A percentile compares a stretch with the other conserved stretches of the same genome.
These are phyloP conservation scores for Ladona fulva DNA, from an alignment of 1,140 invertebrate species.

Conservation along the genomic window DNA sequence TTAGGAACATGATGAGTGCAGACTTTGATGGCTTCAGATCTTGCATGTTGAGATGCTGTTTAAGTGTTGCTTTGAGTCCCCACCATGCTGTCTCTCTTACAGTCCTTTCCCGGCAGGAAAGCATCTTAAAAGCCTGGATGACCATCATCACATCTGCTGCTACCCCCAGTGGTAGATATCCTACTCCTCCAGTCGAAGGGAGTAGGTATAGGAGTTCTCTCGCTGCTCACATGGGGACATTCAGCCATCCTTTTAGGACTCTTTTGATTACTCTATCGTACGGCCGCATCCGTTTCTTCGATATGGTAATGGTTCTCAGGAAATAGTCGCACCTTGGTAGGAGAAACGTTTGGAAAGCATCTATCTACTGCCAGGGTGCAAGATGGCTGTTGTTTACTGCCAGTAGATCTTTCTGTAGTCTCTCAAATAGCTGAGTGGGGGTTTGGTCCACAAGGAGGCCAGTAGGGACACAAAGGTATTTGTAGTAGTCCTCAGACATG, in stretches of 20 bases:
- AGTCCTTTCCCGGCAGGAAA: constrained; percentile 23
- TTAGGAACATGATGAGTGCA: too few relatives aligned
- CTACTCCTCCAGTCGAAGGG: constrained; percentile 22
- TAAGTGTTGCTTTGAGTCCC: too few relatives aligned
- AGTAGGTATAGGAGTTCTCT: constrained; percentile 26
- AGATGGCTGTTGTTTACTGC: constrained; percentile 27
- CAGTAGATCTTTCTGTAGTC: constrained; percentile 23
- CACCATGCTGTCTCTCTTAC: constrained; percentile 24
- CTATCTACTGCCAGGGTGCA: constrained; percentile 35
- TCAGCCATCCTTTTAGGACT: constrained; percentile 27
- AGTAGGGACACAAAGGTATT: constrained; percentile 29
- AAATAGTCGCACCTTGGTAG: too few relatives aligned
- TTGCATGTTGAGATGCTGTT: constrained; percentile 11
- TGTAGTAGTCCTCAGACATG: too few relatives aligned
- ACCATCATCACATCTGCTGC: constrained; percentile 24
- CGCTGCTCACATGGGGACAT: constrained; percentile 29
- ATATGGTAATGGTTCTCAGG: too few relatives aligned
- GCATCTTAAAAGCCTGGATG: constrained; percentile 27
- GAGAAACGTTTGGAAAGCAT: too few relatives aligned
- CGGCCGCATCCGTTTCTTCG: constrained; percentile 21
- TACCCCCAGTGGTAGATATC: constrained; percentile 26
- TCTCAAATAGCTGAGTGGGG: constrained; percentile 22
- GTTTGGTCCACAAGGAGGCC: constrained; percentile 26
- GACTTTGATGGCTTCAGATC: too few relatives aligned
- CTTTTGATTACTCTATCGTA: constrained; percentile 27